Base-by-base conservation (phyloP, 2,888 invertebrate species). In the Alsophila aescularia region DNA sequence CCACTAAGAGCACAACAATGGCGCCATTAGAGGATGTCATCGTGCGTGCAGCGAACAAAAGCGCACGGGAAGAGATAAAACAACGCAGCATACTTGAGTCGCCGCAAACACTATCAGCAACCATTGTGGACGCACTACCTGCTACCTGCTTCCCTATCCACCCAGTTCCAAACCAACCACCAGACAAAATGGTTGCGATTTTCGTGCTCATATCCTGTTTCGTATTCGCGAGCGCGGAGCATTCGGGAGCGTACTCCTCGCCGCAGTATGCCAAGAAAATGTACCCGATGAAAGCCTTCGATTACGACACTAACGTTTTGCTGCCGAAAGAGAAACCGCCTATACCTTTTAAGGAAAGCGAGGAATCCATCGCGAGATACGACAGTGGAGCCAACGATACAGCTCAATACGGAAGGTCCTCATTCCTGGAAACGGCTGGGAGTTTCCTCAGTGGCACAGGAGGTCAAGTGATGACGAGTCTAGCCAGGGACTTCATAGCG, bases 401-500 rank as follows among this genome's bases (percentile, higher is more conserved):
- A 10, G 58, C 68, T 9, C 68, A 75, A 44, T 82, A 83, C 35
- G 85, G 78, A 2, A 70, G 87, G 32, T 83, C 90, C 0, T 83
- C 89, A 10, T 81, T 92, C 16, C 61, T 91, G 53, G 85, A 85
- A 10, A 71, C 84, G 0, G 92, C 91, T 35, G 85, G 91, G 1
- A 87, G 73, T 50, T 88, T 92, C 57, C 70, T 92, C 2, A 87
- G 82, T 56, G 85, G 87, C 4, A 79, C 90, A 0, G 91, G 92
- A 8, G 90, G 92, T 0, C 92, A 93, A 58, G 87, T 94, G 66
- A 78, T 94, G 73, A 87, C 92, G 1, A 92, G 92, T 52, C 81
- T 94, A 60, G 95, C 95, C 2, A 94, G 93, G 75, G 95, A 95
- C 73, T 90, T 95, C 69, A 90, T 95, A 18, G 93, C 94, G 58